These are phyloP conservation scores for Aplochiton taeniatus DNA, from an alignment of 2,797 vertebrate species.

Conservation along the genomic window DNA sequence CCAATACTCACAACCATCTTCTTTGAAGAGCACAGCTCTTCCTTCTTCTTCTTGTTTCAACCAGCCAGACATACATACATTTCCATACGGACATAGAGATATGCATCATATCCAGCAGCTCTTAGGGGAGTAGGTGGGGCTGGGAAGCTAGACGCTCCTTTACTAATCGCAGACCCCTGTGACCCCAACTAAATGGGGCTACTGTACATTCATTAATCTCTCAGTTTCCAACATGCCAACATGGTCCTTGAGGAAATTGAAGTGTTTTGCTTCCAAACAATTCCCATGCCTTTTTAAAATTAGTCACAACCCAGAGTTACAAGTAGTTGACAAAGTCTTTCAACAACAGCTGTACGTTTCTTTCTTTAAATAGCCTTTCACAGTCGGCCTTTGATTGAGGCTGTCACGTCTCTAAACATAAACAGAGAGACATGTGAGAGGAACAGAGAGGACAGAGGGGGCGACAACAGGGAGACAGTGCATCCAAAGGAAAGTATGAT, in stretches of 20 bases:
- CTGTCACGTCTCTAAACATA: constrained; percentile 8
- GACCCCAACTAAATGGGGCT: constrained; percentile 55
- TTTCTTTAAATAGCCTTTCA: not conserved
- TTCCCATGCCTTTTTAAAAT: constrained; percentile 48
- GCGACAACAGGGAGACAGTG: not conserved
- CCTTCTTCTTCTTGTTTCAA: constrained; percentile 9
- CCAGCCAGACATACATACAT: not conserved
- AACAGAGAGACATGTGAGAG: not conserved
- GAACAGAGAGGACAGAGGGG: not conserved
- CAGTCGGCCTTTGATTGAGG: constrained; percentile 8
- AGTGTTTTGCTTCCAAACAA: constrained; percentile 60
- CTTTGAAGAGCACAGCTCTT: constrained; percentile 14
- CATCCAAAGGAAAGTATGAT: constrained; percentile 3
- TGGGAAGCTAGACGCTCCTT: constrained; percentile 31
- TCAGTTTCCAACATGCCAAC: constrained; percentile 61
- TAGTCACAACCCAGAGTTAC: constrained; percentile 6
- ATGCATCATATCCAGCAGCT: constrained; percentile 9
- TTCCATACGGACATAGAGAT: constrained; percentile 38
- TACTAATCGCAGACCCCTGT: constrained; percentile 50
- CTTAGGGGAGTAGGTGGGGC: constrained; percentile 21
- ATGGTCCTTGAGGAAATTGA: constrained; percentile 44
- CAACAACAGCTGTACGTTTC: not conserved
- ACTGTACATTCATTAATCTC: constrained; percentile 63
- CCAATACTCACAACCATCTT: constrained; percentile 21
- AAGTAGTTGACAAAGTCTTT: constrained; percentile 24